phyloP scores from a whole-genome alignment of 2,113 vertebrate species.

The Pygoscelis antarcticus region DNA sequence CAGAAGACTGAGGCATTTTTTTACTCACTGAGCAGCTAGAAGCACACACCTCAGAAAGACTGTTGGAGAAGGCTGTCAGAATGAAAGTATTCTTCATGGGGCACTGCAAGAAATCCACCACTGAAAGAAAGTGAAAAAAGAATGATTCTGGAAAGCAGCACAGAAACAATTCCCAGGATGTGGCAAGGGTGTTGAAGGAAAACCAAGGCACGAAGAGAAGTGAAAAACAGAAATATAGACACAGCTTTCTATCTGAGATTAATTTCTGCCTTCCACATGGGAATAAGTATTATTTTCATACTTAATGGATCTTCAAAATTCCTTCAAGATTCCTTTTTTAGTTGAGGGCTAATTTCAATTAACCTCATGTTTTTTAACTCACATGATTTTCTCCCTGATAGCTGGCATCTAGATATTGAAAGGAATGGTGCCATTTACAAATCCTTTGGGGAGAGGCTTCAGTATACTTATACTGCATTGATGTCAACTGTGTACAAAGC shows the following conservation, averaged over 20 bases:
- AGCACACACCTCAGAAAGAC: neutral
- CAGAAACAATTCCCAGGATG: neutral
- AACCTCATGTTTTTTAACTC: constrained; percentile 19
- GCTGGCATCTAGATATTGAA: neutral
- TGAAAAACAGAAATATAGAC: neutral
- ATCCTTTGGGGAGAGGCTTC: neutral
- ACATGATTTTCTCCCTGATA: neutral
- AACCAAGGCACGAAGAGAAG: neutral
- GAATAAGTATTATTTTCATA: constrained; percentile 39
- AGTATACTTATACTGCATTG: neutral
- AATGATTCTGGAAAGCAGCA: neutral
- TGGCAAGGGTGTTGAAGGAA: neutral
- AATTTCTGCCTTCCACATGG: neutral
- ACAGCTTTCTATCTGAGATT: neutral
- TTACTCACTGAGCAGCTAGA: neutral
- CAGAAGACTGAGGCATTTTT: neutral
- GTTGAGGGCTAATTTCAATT: constrained; percentile 41
- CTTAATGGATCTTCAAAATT: constrained; percentile 28
- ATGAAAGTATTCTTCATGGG: neutral
- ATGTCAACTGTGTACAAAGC: neutral
- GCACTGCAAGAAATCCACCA: neutral
- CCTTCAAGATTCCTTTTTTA: constrained; percentile 11
- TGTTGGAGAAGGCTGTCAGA: neutral
- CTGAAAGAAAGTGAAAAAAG: neutral
- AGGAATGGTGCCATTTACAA: neutral